Base-by-base conservation (phyloP, 1,140 invertebrate genomes). In the Parasteatoda tepidariorum region DNA sequence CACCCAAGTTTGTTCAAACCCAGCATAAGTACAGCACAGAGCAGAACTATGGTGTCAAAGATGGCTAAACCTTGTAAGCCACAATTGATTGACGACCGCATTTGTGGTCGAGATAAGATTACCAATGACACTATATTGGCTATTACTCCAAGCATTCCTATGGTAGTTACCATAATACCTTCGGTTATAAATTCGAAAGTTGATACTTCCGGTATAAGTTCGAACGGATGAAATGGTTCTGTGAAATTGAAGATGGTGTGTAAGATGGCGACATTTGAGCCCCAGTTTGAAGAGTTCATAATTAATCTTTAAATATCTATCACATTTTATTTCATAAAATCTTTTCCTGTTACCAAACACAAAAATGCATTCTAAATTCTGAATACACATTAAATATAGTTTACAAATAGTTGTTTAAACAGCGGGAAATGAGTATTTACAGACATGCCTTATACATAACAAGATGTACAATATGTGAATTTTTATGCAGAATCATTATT, bases 181-280 rank as follows among this genome's bases (percentile, higher is more conserved):
- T 83, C 81, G 9, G 70, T 83, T n/a, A 83, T 57, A 30, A 83
- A 83, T 24, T 73, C 81, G 31, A 83, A 83, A 9, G 81, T 83
- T 15, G 81, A 74, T 5, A 74, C 55, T 70, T 70, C 78, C 15
- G 68, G 68, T 2, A 55, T 26, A 3, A 48, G 22, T 18, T 75
- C 71, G 2, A 73, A 26, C 0, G 38, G n/a, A 6, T 48, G 64
- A 24, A 67, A 33, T 26, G 62, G 62, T 38, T 79, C 76, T 1
- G 76, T 57, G 0, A 57, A 18, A 22, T 79, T 79, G 28, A 79
- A 38, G 7, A 79, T 31, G 1, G 41, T 64, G 3, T 57, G 62
- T 0, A 79, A 31, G 11, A 79, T 66, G 5, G 28, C 26, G 6
- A 18, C 31, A 66, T 33, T 67, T 26, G 18, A 30, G 18, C n/a